phyloP scores from a whole-genome alignment of 1,140 invertebrate species.

The Limonius californicus region DNA sequence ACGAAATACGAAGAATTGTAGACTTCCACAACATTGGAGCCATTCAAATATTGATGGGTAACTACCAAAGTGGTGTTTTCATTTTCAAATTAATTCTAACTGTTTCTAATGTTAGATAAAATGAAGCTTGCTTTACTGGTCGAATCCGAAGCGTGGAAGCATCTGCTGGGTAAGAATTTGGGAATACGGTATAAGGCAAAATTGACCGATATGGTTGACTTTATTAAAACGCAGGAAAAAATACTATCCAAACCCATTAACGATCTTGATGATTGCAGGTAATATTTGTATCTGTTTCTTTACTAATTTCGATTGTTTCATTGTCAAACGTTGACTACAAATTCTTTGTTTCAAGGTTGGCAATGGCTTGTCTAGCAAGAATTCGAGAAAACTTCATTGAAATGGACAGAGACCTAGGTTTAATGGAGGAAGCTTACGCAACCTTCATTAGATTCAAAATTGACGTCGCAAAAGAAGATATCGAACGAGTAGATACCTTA shows the following conservation, averaged over 20 bases:
- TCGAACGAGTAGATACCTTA: slow-evolving; percentile 71
- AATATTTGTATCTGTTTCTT: too few species aligned
- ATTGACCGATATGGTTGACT: slow-evolving; percentile 60
- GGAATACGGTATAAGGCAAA: slow-evolving; percentile 60
- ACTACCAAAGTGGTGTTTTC: too few species aligned
- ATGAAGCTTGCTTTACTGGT: slow-evolving; percentile 63
- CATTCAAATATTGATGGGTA: slow-evolving; percentile 64
- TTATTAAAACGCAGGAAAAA: slow-evolving; percentile 66
- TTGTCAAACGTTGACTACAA: too few species aligned
- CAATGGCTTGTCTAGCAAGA: slow-evolving; percentile 68
- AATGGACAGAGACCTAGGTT: slow-evolving; percentile 68
- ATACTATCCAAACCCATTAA: slow-evolving; percentile 62
- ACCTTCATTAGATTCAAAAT: slow-evolving; percentile 70
- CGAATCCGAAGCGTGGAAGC: slow-evolving; percentile 72
- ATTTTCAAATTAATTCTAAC: not conserved
- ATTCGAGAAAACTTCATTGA: slow-evolving; percentile 71
- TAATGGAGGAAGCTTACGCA: slow-evolving; percentile 76
- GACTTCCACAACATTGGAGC: slow-evolving; percentile 61
- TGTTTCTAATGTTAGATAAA: too few species aligned
- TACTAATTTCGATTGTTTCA: too few species aligned
- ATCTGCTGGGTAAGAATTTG: slow-evolving; percentile 58
- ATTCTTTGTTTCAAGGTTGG: slow-evolving; percentile 51
- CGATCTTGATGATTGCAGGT: slow-evolving; percentile 66
- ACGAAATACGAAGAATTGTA: slow-evolving; percentile 61
- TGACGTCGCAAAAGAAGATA: slow-evolving; percentile 70